These are phyloP conservation scores for Drosophila trapezifrons DNA, from an alignment of 1,140 invertebrate genomes.

Conservation along the genomic window DNA sequence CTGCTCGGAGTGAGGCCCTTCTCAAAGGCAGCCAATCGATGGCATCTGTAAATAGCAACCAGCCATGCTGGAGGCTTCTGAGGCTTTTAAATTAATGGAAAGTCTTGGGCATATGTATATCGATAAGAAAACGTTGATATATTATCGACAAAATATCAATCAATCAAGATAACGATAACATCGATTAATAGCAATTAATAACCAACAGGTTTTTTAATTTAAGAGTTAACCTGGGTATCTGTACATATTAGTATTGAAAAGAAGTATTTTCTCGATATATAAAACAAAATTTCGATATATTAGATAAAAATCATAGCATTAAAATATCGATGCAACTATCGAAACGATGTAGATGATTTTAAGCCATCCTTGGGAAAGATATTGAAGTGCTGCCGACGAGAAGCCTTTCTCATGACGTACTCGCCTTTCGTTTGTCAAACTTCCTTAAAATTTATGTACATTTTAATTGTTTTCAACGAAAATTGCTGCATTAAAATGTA, in stretches of 20 bases:
- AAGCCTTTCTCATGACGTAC: conserved; percentile 5
- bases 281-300: neutral
- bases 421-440: conserved; percentile 50
- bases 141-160: neutral
- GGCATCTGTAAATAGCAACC: conserved; percentile 33
- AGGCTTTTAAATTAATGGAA: conserved; percentile 5
- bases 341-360: neutral
- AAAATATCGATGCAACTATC: neutral
- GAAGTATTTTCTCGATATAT: neutral
- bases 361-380: no score
- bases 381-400: neutral
- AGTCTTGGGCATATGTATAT: neutral
- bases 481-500: conserved; percentile 72
- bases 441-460: conserved; percentile 74
- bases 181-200: no score
- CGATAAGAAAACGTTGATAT: neutral
- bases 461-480: conserved; percentile 76
- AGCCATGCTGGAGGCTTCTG: neutral
- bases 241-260: no score
- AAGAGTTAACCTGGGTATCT: no score
- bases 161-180: neutral
- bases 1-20: neutral
- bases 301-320: no score
- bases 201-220: no score
- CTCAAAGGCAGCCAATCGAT: conserved; percentile 41